A percentile compares a stretch with the other conserved stretches of the same genome.
Evolutionary conservation across 2,888 invertebrate species (phyloP).

Genomic region (Orchesella flavescens): DNA sequence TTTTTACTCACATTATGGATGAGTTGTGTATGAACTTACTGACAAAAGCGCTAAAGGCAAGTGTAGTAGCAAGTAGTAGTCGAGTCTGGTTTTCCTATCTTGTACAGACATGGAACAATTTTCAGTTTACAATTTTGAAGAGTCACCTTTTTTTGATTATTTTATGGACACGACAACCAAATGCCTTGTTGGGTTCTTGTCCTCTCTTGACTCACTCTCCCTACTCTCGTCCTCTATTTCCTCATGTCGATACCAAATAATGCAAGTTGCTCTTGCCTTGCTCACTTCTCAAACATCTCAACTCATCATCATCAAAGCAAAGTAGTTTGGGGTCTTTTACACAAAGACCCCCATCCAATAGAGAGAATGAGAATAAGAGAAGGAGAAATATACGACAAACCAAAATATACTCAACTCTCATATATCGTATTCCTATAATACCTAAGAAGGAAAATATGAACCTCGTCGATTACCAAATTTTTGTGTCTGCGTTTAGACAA

Average conservation of each 20-base stretch:
- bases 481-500: too few species aligned
- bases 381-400: background rate
- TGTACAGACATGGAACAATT: constrained; percentile 40
- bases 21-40: background rate
- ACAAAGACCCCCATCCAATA: too few species aligned
- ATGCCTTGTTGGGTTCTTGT: too few species aligned
- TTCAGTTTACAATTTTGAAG: constrained; percentile 7
- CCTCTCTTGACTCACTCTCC: too few species aligned
- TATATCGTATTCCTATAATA: too few species aligned
- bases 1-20: background rate
- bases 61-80: too few species aligned
- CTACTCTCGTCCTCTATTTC: too few species aligned
- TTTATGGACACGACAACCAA: too few species aligned
- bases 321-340: too few species aligned
- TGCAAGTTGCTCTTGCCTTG: constrained; percentile 34
- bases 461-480: too few species aligned
- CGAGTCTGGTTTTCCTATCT: constrained; percentile 51
- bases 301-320: constrained; percentile 6
- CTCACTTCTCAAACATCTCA: background rate
- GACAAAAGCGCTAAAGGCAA: constrained; percentile 45
- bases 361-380: constrained; percentile 2
- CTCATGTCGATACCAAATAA: constrained; percentile 49
- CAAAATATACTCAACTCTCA: too few species aligned
- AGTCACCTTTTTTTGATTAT: background rate
- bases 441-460: too few species aligned